phyloP scores from a whole-genome alignment of 1,140 invertebrate genomes.

The Frieseomelitta varia region DNA sequence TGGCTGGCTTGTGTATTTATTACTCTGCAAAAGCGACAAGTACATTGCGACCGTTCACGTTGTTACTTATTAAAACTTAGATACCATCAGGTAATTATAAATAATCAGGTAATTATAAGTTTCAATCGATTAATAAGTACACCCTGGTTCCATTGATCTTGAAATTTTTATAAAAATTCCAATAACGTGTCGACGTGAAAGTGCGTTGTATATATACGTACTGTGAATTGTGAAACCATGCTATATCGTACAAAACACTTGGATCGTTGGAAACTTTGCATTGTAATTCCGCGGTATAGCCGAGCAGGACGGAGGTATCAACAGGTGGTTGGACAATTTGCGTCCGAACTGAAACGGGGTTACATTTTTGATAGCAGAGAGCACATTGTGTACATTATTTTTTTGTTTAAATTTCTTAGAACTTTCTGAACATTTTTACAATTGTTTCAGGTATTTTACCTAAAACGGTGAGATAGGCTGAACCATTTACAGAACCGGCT shows the following conservation, averaged over 20 bases:
- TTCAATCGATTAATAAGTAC: too few relatives aligned
- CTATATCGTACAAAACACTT: conserved; percentile 93
- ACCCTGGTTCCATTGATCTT: too few relatives aligned
- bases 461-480: conserved; percentile 91
- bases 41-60: neutral
- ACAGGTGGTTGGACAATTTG: conserved; percentile 96
- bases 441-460: conserved; percentile 83
- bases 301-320: conserved; percentile 93
- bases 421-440: neutral
- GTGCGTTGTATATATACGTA: conserved; percentile 78
- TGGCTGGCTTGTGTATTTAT: conserved; percentile 85
- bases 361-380: neutral
- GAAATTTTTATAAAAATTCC: too few relatives aligned
- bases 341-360: conserved; percentile 87
- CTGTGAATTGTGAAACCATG: conserved; percentile 95
- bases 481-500: conserved; percentile 91
- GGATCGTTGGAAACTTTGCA: conserved; percentile 97
- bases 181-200: neutral
- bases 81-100: too few relatives aligned
- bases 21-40: conserved; percentile 78
- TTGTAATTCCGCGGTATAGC: conserved; percentile 94
- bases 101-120: too few relatives aligned
- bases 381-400: neutral
- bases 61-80: neutral
- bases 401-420: neutral